Percentiles rank a stretch among this genome's conserved stretches.
phyloP scores from a whole-genome alignment of 2,888 invertebrate species.

The Morpho helenor region DNA sequence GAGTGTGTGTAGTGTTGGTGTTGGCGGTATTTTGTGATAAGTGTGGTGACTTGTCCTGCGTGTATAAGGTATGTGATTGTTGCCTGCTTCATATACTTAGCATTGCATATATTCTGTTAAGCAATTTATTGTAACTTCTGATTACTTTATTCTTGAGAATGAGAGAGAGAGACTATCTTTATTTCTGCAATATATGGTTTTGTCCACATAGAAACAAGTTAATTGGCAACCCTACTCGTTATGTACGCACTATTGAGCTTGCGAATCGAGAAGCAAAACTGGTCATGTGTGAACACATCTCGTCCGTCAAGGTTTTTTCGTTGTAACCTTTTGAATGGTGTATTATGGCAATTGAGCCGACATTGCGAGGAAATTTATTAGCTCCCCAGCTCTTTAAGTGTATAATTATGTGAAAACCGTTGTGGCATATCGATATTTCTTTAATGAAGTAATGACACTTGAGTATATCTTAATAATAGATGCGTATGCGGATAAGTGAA shows the following conservation, averaged over 20 bases:
- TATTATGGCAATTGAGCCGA: conserved; percentile 7
- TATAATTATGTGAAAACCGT: conserved; percentile 11
- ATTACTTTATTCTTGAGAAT: too few relatives aligned
- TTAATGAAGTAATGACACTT: conserved; percentile 8
- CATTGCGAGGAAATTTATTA: conserved; percentile 12
- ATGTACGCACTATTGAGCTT: conserved; percentile 23
- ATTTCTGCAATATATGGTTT: too few relatives aligned
- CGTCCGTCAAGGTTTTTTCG: conserved; percentile 11
- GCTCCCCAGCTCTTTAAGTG: conserved; percentile 8
- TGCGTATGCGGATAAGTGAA: not conserved
- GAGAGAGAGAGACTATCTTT: too few relatives aligned
- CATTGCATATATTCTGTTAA: too few relatives aligned
- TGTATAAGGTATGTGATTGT: too few relatives aligned
- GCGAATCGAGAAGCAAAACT: conserved; percentile 21
- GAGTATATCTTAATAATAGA: conserved; percentile 7
- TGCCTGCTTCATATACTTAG: too few relatives aligned
- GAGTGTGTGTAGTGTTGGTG: too few relatives aligned
- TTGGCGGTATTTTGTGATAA: too few relatives aligned
- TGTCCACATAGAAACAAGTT: not conserved
- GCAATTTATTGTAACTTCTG: too few relatives aligned
- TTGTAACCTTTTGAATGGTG: conserved; percentile 14
- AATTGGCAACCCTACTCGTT: conserved; percentile 10
- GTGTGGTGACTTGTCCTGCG: too few relatives aligned
- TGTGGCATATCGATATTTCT: conserved; percentile 3
- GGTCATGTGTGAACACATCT: conserved; percentile 17